Evolutionary conservation across 2,888 invertebrate genomes (phyloP).

Genomic region (Mythimna vitellina): DNA sequence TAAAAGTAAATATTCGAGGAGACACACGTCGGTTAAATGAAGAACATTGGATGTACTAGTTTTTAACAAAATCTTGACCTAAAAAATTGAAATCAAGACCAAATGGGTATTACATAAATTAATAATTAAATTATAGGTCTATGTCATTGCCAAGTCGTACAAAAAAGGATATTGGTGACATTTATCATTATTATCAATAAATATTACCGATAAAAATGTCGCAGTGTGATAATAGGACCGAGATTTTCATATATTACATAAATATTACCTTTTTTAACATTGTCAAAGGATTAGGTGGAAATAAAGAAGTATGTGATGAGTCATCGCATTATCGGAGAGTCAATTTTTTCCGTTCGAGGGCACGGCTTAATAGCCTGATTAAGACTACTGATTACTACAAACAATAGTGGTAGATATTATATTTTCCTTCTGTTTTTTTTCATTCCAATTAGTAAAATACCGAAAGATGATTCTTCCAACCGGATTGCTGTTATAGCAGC

Average conservation of each 20-base stretch:
- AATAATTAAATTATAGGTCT: neutral
- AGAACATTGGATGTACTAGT: no score
- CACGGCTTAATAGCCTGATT: neutral
- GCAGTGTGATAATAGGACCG: slow-evolving; percentile 41
- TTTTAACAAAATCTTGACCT: no score
- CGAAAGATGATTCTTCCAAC: neutral
- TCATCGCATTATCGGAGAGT: neutral
- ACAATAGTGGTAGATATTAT: neutral
- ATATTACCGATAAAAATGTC: slow-evolving; percentile 34
- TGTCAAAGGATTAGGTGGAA: neutral
- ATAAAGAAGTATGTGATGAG: slow-evolving; percentile 20
- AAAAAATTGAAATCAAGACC: no score
- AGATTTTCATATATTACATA: slow-evolving; percentile 41
- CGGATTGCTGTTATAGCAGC: neutral
- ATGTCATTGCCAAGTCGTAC: neutral
- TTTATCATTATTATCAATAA: slow-evolving; percentile 23
- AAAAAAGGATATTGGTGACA: slow-evolving; percentile 12
- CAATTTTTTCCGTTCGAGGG: slow-evolving; percentile 2
- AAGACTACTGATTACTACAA: neutral
- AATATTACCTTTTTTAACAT: slow-evolving; percentile 30
- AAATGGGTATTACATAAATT: no score
- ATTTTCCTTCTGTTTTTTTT: neutral
- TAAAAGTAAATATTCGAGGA: no score
- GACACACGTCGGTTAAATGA: no score
- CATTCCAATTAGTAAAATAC: neutral